Evolutionary conservation across 2,113 vertebrate species (phyloP), one percentile per base, ranked within the genome.

Genomic region (Heliornis fulica): DNA sequence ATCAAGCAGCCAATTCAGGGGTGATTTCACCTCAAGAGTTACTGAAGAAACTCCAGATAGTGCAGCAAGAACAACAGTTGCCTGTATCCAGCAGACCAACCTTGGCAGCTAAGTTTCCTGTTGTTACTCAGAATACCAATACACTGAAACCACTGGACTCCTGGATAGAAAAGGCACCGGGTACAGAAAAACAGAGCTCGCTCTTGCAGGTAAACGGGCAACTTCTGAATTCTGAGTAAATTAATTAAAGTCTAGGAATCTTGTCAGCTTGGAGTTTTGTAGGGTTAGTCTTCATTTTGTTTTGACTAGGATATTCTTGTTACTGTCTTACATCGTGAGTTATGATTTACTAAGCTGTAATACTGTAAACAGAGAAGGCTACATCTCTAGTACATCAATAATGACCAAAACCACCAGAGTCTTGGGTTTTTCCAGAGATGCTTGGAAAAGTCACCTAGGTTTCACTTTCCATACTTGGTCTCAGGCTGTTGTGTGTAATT

Each of bases 11-110:
- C 18, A 84, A 4, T 48, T 95, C 97, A 14, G 97, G 98, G 8
- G 97, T 98, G 87, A 97, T 99, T 77, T 99, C 99, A 10, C 98
- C 99, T 53, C 98, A 98, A 15, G 99, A 99, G 93, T 96, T 99
- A 16, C 64, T 99, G 81, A 98, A 98, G 72, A 99, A 98, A 83
- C 98, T 99, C 15, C 98, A 99, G 87, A 95, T 98, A 10, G 98
- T 99, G 38, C 99, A 99, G 51, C 98, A 99, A 83, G 98, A 99
- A 25, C 99, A 99, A 77, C 98, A 98, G 89, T 89, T 98, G 41
- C 97, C 97, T 0, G 97, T 97, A 0, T 81, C 97, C 26, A 96
- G 91, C 83, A 98, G 98, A 31, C 98, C 97, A 1, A 94, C 97
- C 13, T 83, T 99, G 90, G 99, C 99, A 11, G 99, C 99, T 19